Conservation (phyloP, 2,113 vertebrate genomes). For the Perca fluviatilis region DNA sequence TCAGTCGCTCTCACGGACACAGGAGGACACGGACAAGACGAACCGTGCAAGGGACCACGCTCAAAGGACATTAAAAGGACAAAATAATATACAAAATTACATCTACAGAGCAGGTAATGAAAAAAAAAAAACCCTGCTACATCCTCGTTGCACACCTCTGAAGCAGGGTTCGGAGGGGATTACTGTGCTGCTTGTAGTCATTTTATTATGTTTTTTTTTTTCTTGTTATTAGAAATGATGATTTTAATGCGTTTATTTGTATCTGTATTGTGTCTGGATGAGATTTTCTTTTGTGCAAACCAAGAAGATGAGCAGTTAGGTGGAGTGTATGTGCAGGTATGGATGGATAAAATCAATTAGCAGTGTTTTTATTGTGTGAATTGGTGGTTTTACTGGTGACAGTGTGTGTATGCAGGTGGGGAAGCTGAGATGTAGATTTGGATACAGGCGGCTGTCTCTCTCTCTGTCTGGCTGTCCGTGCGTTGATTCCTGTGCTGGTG, state of each 20-base stretch:
- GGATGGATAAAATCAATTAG: neutral
- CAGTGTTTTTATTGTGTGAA: neutral
- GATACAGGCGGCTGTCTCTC: neutral
- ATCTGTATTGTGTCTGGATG: neutral
- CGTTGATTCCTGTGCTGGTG: slow-evolving; percentile 7
- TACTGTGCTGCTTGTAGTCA: neutral
- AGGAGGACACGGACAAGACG: slow-evolving; percentile 69
- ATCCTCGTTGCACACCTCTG: slow-evolving; percentile 8
- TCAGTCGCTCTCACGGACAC: slow-evolving; percentile 74
- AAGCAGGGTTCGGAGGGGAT: neutral
- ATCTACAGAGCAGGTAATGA: slow-evolving; percentile 78
- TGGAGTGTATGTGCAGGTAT: neutral
- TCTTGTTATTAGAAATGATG: neutral
- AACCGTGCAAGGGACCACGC: slow-evolving; percentile 65
- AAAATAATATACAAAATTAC: slow-evolving; percentile 47
- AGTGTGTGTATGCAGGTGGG: neutral
- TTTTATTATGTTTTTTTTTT: neutral
- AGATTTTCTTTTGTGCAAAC: neutral
- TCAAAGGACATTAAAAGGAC: slow-evolving; percentile 80
- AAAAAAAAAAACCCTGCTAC: neutral
- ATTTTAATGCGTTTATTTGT: neutral
- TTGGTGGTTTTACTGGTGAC: neutral
- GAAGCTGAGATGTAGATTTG: slow-evolving; percentile 19
- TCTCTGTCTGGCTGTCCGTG: neutral
- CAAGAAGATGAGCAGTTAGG: accelerated